Evolutionary conservation across 2,888 invertebrate genomes (phyloP), one percentile per base, ranked within the genome.

Genomic region (Caradrina clavipalpis): DNA sequence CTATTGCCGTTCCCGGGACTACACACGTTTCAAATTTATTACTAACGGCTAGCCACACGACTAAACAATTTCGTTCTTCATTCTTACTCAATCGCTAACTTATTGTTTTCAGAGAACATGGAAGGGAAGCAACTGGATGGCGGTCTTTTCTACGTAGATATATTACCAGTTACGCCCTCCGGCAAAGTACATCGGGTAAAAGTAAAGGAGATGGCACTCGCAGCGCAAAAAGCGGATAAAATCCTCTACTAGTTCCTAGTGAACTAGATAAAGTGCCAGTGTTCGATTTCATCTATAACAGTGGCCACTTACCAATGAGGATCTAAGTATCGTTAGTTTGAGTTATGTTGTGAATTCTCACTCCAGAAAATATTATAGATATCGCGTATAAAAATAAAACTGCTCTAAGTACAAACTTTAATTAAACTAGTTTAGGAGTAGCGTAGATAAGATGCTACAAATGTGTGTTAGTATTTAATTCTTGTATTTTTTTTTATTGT

Each of bases 171-270:
- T 42, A 89, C 89, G 39, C 84, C 89, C 7, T 88, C 90, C 8
- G 90, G 89, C 21, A 91, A 91, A 85, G 49, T 91, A n/a, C 85
- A 91, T 71, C 80, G 90, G 56, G 66, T 78, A 1, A 88, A 85
- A 76, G 78, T 89, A 22, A 84, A 76, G 68, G 87, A 90, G 31
- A 80, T 89, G 49, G 88, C 90, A 2, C 49, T 87, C 8, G 70
- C 70, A 1, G 82, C 87, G 2, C 69, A 84, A 49, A 81, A 80
- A 3, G 82, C 87, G 0, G 71, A 84, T 26, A 81, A 80, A 63
- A 85, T 86, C 35, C 42, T 86, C 47, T 82, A 82, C 61, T 62
- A 76, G 54, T 59, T 82, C 82, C 61, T 62, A 76, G 54, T 59
- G 66, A 58, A 57, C 57, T 50, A 57, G 49, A 71, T 63, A 56